These are phyloP conservation scores for Ahaetulla prasina DNA, from an alignment of 2,113 vertebrate genomes.

Conservation along the genomic window DNA sequence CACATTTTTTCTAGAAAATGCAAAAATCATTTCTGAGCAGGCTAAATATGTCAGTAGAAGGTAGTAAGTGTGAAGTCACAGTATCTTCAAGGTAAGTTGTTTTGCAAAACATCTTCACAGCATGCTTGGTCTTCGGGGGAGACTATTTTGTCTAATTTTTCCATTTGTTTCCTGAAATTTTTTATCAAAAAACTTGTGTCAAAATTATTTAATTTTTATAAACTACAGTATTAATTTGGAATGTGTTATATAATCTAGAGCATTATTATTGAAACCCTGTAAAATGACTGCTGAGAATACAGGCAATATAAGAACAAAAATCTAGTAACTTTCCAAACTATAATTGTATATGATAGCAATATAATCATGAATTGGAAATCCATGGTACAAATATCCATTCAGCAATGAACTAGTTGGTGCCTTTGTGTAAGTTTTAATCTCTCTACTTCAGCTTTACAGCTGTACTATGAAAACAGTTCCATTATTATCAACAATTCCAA, in stretches of 20 bases:
- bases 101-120: conserved; percentile 35
- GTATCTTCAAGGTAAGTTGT: conserved; percentile 26
- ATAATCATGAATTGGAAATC: not conserved
- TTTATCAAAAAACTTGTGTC: conserved; percentile 30
- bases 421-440: not conserved
- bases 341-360: not conserved
- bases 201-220: conserved; percentile 15
- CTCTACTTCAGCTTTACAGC: not conserved
- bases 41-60: conserved; percentile 22
- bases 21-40: conserved; percentile 80
- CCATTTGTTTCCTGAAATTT: conserved; percentile 56
- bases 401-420: not conserved
- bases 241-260: not conserved
- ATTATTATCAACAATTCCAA: too few species aligned
- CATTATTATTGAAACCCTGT: not conserved
- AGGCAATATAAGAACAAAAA: not conserved
- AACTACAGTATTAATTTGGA: not conserved
- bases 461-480: not conserved
- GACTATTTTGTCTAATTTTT: conserved; percentile 32
- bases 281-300: not conserved
- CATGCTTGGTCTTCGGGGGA: conserved; percentile 46
- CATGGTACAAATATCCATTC: not conserved
- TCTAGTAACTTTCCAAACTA: not conserved
- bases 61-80: conserved; percentile 35
- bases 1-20: conserved; percentile 88